Conservation (phyloP, 2,888 invertebrate species). For the Oscheius sp. region DNA sequence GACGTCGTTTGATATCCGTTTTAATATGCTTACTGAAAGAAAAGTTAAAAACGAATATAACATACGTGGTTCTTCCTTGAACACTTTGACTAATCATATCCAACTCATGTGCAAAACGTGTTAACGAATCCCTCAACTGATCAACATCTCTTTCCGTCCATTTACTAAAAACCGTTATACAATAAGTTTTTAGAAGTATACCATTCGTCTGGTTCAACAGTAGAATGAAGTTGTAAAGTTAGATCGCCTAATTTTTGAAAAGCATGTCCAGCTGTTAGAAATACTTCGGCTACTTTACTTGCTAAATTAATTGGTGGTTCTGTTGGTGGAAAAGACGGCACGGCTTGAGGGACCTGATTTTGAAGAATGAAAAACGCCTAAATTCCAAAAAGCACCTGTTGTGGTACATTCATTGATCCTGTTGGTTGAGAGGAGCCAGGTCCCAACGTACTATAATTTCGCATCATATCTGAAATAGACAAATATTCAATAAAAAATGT, state of each 20-base stretch:
- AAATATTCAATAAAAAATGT: neutral
- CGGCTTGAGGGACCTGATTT: neutral
- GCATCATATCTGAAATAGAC: neutral
- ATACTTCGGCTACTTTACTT: constrained; percentile 62
- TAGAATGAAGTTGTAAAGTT: constrained; percentile 57
- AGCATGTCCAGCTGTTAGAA: constrained; percentile 65
- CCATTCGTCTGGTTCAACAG: constrained; percentile 48
- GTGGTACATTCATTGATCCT: neutral
- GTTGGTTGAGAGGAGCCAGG: constrained; percentile 7
- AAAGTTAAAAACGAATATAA: neutral
- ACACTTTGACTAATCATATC: constrained; percentile 62
- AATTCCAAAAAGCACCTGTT: constrained; percentile 2
- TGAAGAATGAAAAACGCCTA: neutral
- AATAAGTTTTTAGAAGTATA: neutral
- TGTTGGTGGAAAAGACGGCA: neutral
- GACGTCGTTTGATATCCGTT: constrained; percentile 56
- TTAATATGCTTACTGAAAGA: constrained; percentile 52
- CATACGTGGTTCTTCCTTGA: constrained; percentile 54
- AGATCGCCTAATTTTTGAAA: constrained; percentile 67
- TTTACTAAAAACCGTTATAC: constrained; percentile 39
- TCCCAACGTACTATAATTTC: constrained; percentile 5
- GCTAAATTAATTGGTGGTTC: constrained; percentile 48
- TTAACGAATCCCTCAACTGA: constrained; percentile 55
- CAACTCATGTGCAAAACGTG: constrained; percentile 64
- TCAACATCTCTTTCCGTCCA: constrained; percentile 65